Percentiles rank a stretch among this genome's conserved stretches.
Conservation (phyloP, 2,113 vertebrate genomes). For the Ginglymostoma cirratum region DNA sequence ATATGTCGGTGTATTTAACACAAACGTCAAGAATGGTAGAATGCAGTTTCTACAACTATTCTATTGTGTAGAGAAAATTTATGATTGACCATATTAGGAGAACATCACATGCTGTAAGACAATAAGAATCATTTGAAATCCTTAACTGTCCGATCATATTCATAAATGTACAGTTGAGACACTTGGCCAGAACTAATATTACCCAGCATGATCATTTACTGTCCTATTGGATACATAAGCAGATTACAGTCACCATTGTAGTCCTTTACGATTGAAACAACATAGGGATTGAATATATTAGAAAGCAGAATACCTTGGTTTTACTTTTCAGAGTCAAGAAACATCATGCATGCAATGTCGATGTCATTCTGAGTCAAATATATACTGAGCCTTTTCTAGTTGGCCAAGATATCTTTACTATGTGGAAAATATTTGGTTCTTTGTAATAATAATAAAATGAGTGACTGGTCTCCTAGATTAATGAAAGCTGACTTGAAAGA, state of each 20-base stretch:
- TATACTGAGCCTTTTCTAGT: not conserved
- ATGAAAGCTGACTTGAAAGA: conserved; percentile 56
- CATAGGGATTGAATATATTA: not conserved
- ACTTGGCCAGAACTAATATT: not conserved
- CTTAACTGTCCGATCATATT: not conserved
- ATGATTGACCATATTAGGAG: not conserved
- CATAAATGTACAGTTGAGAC: not conserved
- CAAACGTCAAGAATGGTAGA: not conserved
- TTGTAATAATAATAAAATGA: not conserved
- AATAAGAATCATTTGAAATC: not conserved
- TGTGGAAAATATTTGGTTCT: not conserved
- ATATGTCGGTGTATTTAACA: not conserved
- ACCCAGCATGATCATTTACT: not conserved
- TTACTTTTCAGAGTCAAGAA: not conserved
- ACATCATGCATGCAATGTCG: not conserved
- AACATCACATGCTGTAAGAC: not conserved
- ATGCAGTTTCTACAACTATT: not conserved
- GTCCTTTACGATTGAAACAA: not conserved
- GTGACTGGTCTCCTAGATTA: conserved; percentile 48
- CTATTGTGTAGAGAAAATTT: not conserved
- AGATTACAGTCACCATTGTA: not conserved
- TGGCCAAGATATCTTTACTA: not conserved
- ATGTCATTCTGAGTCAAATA: not conserved
- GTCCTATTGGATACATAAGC: not conserved
- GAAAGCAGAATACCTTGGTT: not conserved